Percentiles rank a stretch among this genome's conserved stretches.
These are phyloP conservation scores for Drosophila birchii DNA, from an alignment of 2,888 invertebrate genomes.

Conservation along the genomic window DNA sequence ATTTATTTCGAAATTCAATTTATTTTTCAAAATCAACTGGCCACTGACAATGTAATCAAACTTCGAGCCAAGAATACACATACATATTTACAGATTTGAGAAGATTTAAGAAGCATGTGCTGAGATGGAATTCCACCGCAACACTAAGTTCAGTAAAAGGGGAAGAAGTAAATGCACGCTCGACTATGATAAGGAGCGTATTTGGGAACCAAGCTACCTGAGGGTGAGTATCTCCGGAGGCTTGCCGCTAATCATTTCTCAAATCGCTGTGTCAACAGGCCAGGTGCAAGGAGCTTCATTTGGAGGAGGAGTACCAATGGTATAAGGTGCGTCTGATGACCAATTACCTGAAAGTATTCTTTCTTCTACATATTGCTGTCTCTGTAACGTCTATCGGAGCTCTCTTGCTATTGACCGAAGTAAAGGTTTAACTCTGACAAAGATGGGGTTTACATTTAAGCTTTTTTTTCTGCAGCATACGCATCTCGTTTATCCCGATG, in stretches of 20 bases:
- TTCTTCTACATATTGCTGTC: constrained; percentile 33
- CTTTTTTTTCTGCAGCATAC: not conserved
- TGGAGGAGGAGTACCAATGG: constrained; percentile 50
- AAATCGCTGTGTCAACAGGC: constrained; percentile 8
- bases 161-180: not conserved
- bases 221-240: not conserved
- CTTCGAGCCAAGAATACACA: not conserved
- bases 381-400: not conserved
- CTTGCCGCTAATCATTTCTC: not conserved
- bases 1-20: not conserved
- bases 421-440: constrained; percentile 4
- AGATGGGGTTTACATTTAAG: not conserved
- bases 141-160: too few relatives aligned
- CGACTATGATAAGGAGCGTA: constrained; percentile 10
- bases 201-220: constrained; percentile 22
- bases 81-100: not conserved
- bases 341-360: constrained; percentile 29
- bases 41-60: not conserved
- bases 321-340: constrained; percentile 50
- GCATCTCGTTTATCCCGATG: not conserved
- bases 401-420: constrained; percentile 25
- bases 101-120: not conserved
- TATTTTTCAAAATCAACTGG: not conserved
- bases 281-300: constrained; percentile 45
- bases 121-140: not conserved